Evolutionary conservation across 2,888 invertebrate species (phyloP).

Genomic region (Ametastegia equiseti): DNA sequence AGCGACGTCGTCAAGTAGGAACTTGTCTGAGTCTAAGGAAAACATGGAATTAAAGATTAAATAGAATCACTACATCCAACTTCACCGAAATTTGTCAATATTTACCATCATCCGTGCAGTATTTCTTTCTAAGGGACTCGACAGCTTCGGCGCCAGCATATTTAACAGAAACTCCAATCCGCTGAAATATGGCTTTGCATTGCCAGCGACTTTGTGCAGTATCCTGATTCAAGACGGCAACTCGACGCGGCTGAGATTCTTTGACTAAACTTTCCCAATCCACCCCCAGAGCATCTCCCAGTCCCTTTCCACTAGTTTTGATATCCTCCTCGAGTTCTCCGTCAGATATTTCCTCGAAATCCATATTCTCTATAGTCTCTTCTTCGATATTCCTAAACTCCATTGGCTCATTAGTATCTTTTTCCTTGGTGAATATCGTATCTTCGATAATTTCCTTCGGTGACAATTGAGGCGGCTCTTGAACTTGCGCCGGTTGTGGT

Average conservation of each 20-base stretch:
- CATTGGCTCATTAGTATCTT: conserved; percentile 62
- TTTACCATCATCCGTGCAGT: conserved; percentile 58
- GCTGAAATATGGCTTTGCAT: conserved; percentile 86
- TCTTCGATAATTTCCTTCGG: conserved; percentile 68
- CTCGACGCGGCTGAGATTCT: conserved; percentile 81
- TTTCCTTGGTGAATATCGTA: conserved; percentile 66
- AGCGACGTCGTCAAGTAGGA: conserved; percentile 67
- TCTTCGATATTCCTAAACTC: conserved; percentile 79
- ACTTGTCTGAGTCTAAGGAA: conserved; percentile 61
- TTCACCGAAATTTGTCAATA: conserved; percentile 17
- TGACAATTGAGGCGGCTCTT: conserved; percentile 65
- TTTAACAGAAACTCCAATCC: conserved; percentile 88
- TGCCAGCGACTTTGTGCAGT: conserved; percentile 89
- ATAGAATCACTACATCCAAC: neutral
- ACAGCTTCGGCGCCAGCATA: conserved; percentile 85
- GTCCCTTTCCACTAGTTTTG: conserved; percentile 82
- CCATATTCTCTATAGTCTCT: conserved; percentile 85
- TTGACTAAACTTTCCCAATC: conserved; percentile 95
- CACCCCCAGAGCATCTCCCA: conserved; percentile 96
- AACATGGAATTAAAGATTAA: conserved; percentile 20
- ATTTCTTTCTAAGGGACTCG: conserved; percentile 71
- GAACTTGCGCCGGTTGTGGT: conserved; percentile 63
- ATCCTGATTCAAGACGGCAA: conserved; percentile 71
- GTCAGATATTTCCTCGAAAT: conserved; percentile 94
- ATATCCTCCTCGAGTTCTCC: conserved; percentile 91